Evolutionary conservation across 1,140 invertebrate species (phyloP).

Genomic region (Diabrotica undecimpunctata): DNA sequence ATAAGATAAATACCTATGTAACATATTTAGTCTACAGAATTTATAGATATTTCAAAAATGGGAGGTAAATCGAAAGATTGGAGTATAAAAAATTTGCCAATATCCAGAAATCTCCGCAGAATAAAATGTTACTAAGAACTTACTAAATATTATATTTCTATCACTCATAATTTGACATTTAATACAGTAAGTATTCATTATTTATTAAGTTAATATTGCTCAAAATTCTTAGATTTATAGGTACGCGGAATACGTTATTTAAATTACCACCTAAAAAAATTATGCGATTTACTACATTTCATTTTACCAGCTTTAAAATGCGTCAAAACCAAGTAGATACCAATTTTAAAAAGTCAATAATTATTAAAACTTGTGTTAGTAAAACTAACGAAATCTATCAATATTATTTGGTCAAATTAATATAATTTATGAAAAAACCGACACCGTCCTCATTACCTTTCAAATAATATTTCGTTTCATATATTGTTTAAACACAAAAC

Average conservation of each 20-base stretch:
- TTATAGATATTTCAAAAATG: too few relatives aligned
- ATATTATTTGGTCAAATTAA: too few relatives aligned
- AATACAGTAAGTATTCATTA: slow-evolving; percentile 42
- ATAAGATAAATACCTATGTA: not conserved
- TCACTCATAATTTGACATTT: slow-evolving; percentile 48
- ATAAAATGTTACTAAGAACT: slow-evolving; percentile 3
- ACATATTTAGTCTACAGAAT: slow-evolving; percentile 3
- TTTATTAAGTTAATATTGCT: slow-evolving; percentile 46
- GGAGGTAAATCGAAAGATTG: too few relatives aligned
- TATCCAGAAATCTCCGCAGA: slow-evolving; percentile 5
- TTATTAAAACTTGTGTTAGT: too few relatives aligned
- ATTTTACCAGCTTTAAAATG: too few relatives aligned
- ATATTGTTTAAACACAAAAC: too few relatives aligned
- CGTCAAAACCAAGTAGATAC: too few relatives aligned
- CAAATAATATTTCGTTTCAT: too few relatives aligned
- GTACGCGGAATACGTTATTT: slow-evolving; percentile 13
- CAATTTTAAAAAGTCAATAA: too few relatives aligned
- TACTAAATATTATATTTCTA: slow-evolving; percentile 25
- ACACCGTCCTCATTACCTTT: too few relatives aligned
- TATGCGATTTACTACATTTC: not conserved
- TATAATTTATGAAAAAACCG: too few relatives aligned
- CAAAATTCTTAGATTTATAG: slow-evolving; percentile 36
- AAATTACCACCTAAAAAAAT: slow-evolving; percentile 18
- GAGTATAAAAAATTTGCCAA: not conserved
- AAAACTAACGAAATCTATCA: too few relatives aligned